These are phyloP conservation scores for Timema podura DNA, from an alignment of 2,888 invertebrate species.

Conservation along the genomic window DNA sequence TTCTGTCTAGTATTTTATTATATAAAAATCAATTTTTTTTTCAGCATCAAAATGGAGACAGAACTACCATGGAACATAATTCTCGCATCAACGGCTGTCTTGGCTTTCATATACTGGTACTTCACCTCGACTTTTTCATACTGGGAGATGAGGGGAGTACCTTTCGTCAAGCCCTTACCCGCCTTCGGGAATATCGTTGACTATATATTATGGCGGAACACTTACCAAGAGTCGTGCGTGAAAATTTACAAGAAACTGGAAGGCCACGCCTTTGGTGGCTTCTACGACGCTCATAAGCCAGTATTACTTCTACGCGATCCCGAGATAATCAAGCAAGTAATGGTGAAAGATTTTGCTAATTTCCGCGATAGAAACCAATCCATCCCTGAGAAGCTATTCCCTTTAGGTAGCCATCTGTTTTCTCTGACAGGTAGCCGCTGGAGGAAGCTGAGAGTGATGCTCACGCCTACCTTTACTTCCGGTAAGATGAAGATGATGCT, in stretches of 20 bases:
- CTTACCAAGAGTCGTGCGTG: slow-evolving; percentile 32
- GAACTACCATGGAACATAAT: too few relatives aligned
- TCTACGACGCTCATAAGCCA: slow-evolving; percentile 19
- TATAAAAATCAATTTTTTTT: too few relatives aligned
- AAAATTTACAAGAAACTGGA: slow-evolving; percentile 41
- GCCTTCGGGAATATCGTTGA: slow-evolving; percentile 26
- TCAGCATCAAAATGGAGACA: too few relatives aligned
- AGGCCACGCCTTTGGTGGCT: slow-evolving; percentile 24
- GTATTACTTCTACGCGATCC: slow-evolving; percentile 24
- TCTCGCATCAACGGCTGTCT: too few relatives aligned
- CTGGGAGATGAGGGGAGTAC: slow-evolving; percentile 28
- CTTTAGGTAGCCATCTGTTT: slow-evolving; percentile 26
- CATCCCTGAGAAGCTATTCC: slow-evolving; percentile 20
- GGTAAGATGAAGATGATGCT: slow-evolving; percentile 31
- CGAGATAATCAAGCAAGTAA: slow-evolving; percentile 25
- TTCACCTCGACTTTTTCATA: slow-evolving; percentile 18
- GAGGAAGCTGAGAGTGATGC: slow-evolving; percentile 25
- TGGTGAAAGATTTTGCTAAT: slow-evolving; percentile 25
- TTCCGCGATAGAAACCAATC: slow-evolving; percentile 25
- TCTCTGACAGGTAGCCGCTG: slow-evolving; percentile 24
- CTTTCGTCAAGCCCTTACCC: slow-evolving; percentile 22
- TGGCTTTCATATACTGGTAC: neutral
- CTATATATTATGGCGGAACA: slow-evolving; percentile 17
- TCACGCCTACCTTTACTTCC: slow-evolving; percentile 30
- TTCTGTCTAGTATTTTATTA: too few relatives aligned